Percentiles rank a stretch among this genome's conserved stretches.
These are phyloP conservation scores for Drosophila virilis DNA, from an alignment of 1,140 invertebrate species.

Conservation along the genomic window DNA sequence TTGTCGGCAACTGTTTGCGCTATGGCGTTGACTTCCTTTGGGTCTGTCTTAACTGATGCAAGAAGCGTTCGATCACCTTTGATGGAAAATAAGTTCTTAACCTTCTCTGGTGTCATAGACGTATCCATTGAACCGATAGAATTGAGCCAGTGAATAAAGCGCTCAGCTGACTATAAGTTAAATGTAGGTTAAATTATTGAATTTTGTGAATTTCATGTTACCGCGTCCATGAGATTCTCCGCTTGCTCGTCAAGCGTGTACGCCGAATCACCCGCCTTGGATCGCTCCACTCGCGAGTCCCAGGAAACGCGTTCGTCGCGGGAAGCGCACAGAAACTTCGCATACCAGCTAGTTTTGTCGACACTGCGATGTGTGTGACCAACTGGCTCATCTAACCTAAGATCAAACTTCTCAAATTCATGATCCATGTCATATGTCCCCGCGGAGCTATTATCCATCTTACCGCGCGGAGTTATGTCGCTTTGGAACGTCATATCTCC, in stretches of 20 bases:
- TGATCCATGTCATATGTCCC: too few species aligned
- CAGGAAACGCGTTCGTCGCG: slow-evolving; percentile 60
- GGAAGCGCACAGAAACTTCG: slow-evolving; percentile 61
- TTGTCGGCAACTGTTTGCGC: slow-evolving; percentile 78
- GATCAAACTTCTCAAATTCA: slow-evolving; percentile 71
- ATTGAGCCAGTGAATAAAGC: slow-evolving; percentile 78
- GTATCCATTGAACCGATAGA: slow-evolving; percentile 71
- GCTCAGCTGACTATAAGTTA: slow-evolving; percentile 69
- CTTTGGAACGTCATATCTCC: too few species aligned
- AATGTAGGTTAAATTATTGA: background rate
- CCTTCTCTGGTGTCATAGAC: slow-evolving; percentile 69
- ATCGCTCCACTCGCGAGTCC: slow-evolving; percentile 52
- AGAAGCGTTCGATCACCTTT: slow-evolving; percentile 75
- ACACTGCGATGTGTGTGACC: slow-evolving; percentile 55
- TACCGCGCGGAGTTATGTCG: too few species aligned
- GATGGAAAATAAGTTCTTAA: slow-evolving; percentile 78
- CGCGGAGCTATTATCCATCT: too few species aligned
- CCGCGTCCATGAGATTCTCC: slow-evolving; percentile 81
- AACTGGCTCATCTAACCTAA: slow-evolving; percentile 68
- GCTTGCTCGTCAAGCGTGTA: slow-evolving; percentile 77
- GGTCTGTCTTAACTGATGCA: slow-evolving; percentile 77
- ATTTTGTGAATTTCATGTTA: slow-evolving; percentile 18
- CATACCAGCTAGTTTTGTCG: slow-evolving; percentile 67
- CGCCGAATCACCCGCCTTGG: slow-evolving; percentile 42
- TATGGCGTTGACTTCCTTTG: slow-evolving; percentile 80